Evolutionary conservation across 2,797 vertebrate genomes (phyloP), one percentile per base, ranked within the genome.

Genomic region (Heteromormyrus szaboi): DNA sequence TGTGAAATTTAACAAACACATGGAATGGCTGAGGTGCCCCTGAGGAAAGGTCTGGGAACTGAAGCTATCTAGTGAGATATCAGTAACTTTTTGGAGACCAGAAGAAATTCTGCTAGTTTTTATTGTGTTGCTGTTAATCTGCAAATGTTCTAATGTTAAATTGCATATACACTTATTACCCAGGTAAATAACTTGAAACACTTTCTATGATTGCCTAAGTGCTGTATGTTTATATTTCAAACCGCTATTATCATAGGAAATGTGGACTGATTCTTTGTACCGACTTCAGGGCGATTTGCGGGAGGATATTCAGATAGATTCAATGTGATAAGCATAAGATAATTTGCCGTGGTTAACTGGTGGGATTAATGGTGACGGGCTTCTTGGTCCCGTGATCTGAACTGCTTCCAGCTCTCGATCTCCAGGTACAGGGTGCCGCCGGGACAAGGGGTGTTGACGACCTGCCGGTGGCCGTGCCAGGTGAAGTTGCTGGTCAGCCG

Each of bases 381-480:
- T 4, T 4, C 33, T 14, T 19, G 50, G 2, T 87, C 19, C 76
- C 94, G 85, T 89, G 94, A 93, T 90, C 93, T 62, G 85, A 96
- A 99, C 91, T 93, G 95, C 0, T 93, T 89, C 97, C 98, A 98
- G 83, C 91, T 92, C 90, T 41, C 88, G 86, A 99, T 97, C 91
- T 97, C 94, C 0, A 25, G 37, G 91, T 96, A 98, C 53, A 99
- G 89, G 0, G 95, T 91, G 0, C 97, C 93, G 12, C 98, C 98
- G 0, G 98, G 98, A 81, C 97, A 98, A 1, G 89, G 1, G 0
- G 97, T 99, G 89, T 0, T 41, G 11, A 93, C 95, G 37, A 97
- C 90, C 91, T 99, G 97, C 6, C 97, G 96, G 93, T 99, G 98
- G 0, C 97, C 97, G 0, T 95, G 93, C 11, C 98, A 5, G 5